Base-by-base conservation (phyloP, 2,797 vertebrate genomes). In the Lepidocolaptes lacrymiger region DNA sequence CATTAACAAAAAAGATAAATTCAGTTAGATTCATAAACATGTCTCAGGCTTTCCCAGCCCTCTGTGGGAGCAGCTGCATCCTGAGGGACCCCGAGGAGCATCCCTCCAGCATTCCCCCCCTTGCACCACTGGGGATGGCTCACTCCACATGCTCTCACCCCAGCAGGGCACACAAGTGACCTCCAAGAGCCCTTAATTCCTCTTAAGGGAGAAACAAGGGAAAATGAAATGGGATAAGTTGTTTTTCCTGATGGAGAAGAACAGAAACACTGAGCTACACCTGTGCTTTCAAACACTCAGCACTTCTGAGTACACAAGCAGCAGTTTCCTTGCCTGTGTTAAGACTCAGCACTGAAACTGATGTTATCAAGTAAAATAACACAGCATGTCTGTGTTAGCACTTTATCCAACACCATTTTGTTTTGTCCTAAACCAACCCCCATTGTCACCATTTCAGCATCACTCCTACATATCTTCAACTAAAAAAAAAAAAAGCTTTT, bases 341-440 rank as follows among this genome's bases (percentile, higher is more conserved):
- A 64, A 66, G n/a, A 69, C 55, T 30, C 82, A 68, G 14, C 46
- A 11, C 55, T 56, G 85, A 91, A 91, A 93, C 76, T 16, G 73
- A 94, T 85, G 54, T 49, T 90, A 93, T 77, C 79, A 15, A 34
- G 32, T 30, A 56, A 73, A 93, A 91, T 22, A 79, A 89, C 12
- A 39, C 0, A 6, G 23, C 61, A 5, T 8, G 27, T 5, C 32
- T 18, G 7, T 1, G 6, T 10, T 14, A 52, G 28, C 39, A 43
- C 75, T 71, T 48, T 16, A 44, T 28, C 69, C 74, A 48, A 13
- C 1, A 21, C 26, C 21, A 32, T 48, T 67, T 89, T 39, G 19
- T 21, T 80, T 73, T 48, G 12, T 20, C 27, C 56, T 10, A 76
- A 52, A 61, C 12, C 54, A 48, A 37, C 4, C 12, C 30, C 5